A percentile compares a stretch with the other conserved stretches of the same genome.
Conservation (phyloP, 2,113 vertebrate genomes). For the Nibea coibor region DNA sequence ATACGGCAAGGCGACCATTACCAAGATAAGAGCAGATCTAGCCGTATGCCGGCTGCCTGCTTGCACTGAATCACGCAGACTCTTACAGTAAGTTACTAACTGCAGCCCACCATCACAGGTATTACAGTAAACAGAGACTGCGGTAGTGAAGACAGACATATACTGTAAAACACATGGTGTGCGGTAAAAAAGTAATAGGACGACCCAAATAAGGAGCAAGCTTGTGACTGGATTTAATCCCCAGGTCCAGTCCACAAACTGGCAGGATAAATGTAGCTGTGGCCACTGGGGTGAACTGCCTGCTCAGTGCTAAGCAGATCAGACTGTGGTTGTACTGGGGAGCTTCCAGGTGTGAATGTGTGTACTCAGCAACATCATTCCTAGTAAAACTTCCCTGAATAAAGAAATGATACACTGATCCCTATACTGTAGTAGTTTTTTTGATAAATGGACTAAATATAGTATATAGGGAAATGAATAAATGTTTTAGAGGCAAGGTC, state of each 20-base stretch:
- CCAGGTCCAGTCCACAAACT: background rate
- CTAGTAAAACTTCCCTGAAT: too few relatives aligned
- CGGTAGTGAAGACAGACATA: background rate
- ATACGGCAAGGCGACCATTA: conserved; percentile 48
- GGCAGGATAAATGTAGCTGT: too few relatives aligned
- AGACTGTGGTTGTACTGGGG: background rate
- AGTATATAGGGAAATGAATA: background rate
- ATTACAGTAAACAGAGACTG: background rate
- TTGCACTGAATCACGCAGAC: conserved; percentile 53
- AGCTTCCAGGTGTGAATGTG: background rate
- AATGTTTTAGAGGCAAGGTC: background rate
- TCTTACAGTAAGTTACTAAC: background rate
- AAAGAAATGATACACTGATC: background rate
- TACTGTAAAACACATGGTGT: background rate
- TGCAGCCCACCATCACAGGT: background rate
- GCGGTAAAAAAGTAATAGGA: background rate
- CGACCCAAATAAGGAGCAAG: background rate
- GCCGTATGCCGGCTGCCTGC: conserved; percentile 63
- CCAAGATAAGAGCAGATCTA: conserved; percentile 58
- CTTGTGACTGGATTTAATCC: background rate
- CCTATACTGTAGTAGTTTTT: background rate
- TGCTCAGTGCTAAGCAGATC: background rate
- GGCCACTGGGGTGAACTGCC: too few relatives aligned
- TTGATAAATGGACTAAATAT: background rate
- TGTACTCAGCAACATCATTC: background rate